Evolutionary conservation across 2,113 vertebrate genomes (phyloP).

Genomic region (Syrrhaptes paradoxus): DNA sequence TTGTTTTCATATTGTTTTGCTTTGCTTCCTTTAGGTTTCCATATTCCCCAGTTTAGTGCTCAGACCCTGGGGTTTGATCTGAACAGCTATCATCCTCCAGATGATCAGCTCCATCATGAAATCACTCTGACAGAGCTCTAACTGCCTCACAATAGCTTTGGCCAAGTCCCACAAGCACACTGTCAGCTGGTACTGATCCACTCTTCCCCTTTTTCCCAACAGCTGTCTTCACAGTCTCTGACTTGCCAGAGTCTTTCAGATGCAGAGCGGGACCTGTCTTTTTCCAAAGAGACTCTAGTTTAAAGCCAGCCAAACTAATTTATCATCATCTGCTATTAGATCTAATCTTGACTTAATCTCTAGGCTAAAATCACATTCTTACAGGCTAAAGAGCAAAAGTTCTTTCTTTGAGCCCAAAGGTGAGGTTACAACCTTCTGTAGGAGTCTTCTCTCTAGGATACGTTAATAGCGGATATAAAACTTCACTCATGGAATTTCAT

Average conservation of each 20-base stretch:
- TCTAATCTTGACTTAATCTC: background rate
- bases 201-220: background rate
- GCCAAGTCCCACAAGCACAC: background rate
- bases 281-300: background rate
- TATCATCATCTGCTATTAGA: background rate
- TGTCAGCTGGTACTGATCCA: background rate
- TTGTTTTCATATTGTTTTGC: background rate
- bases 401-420: background rate
- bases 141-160: background rate
- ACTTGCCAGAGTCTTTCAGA: background rate
- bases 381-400: background rate
- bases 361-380: background rate
- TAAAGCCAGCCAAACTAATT: conserved; percentile 15
- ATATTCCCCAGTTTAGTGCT: background rate
- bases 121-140: background rate
- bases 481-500: background rate
- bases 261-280: background rate
- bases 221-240: background rate
- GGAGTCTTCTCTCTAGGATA: background rate
- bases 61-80: background rate
- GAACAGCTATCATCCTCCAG: background rate
- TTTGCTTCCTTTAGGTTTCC: background rate
- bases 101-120: background rate
- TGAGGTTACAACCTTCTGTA: background rate
- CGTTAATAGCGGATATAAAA: background rate